Percentiles rank a stretch among this genome's conserved stretches.
These are phyloP conservation scores for Goniozus legneri DNA, from an alignment of 1,140 invertebrate genomes.

Conservation along the genomic window DNA sequence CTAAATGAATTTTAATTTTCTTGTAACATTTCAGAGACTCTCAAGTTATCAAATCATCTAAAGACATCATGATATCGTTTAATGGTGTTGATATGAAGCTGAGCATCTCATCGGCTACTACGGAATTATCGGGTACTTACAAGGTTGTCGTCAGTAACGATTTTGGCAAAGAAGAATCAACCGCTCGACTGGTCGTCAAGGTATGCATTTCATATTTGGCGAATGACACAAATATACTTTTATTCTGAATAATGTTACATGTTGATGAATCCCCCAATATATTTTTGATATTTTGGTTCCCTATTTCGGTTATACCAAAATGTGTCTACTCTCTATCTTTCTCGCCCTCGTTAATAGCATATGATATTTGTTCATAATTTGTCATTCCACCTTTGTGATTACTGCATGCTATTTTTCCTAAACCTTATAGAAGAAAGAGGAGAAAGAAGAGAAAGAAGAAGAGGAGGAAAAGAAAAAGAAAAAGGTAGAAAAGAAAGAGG, in stretches of 20 bases:
- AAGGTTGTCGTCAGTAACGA: conserved; percentile 79
- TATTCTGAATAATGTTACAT: too few species aligned
- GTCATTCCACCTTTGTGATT: too few species aligned
- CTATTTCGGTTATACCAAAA: too few species aligned
- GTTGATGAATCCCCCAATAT: too few species aligned
- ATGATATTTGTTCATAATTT: too few species aligned
- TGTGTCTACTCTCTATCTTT: too few species aligned
- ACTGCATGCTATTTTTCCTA: conserved; percentile 25
- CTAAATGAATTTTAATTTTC: background rate
- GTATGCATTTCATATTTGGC: conserved; percentile 37
- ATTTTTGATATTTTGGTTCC: too few species aligned
- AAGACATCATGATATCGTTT: conserved; percentile 69
- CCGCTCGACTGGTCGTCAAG: conserved; percentile 70
- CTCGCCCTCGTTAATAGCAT: too few species aligned
- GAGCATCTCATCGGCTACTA: conserved; percentile 66
- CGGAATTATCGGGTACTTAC: conserved; percentile 71
- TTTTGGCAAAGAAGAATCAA: conserved; percentile 77
- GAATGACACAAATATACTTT: too few species aligned
- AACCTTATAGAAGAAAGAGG: conserved; percentile 36
- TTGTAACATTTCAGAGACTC: conserved; percentile 57
- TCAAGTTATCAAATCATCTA: conserved; percentile 67
- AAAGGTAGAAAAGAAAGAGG: conserved; percentile 52
- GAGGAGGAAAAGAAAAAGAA: conserved; percentile 39
- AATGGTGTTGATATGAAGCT: conserved; percentile 78
- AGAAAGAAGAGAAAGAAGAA: conserved; percentile 35